A percentile compares a stretch with the other conserved stretches of the same genome.
Conservation (phyloP, 2,888 invertebrate genomes). For the Atrina japonica region DNA sequence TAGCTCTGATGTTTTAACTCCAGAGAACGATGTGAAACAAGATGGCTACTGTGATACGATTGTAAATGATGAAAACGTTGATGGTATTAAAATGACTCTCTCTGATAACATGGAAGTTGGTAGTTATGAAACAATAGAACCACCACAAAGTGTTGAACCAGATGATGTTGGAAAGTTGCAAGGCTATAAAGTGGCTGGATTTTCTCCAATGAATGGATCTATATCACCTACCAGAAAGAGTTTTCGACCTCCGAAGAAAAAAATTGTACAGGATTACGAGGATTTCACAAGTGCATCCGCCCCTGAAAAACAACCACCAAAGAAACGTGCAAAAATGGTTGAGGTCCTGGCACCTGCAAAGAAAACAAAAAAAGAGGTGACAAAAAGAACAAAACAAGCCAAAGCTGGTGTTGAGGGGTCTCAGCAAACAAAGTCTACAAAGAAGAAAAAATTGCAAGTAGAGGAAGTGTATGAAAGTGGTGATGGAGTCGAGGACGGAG, state of each 20-base stretch:
- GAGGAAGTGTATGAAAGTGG: conserved; percentile 43
- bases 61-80: conserved; percentile 22
- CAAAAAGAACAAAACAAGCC: conserved; percentile 7
- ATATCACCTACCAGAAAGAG: conserved; percentile 1
- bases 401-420: neutral
- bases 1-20: too few relatives aligned
- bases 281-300: neutral
- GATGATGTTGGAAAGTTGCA: neutral
- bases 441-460: conserved; percentile 34
- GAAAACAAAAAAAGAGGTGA: neutral
- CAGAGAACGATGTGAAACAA: neutral
- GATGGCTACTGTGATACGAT: neutral
- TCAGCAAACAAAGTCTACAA: conserved; percentile 15
- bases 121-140: conserved; percentile 32
- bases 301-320: neutral
- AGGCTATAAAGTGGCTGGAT: neutral
- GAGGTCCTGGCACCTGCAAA: neutral
- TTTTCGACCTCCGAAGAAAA: conserved; percentile 14
- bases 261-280: conserved; percentile 10
- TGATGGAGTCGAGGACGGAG: conserved; percentile 26
- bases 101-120: conserved; percentile 37
- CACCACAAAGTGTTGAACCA: neutral
- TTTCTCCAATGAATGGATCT: conserved; percentile 3
- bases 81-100: conserved; percentile 30
- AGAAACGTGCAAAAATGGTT: conserved; percentile 13